Conservation (phyloP, 2,888 invertebrate species). For the Drosophila hawaiiensis region DNA sequence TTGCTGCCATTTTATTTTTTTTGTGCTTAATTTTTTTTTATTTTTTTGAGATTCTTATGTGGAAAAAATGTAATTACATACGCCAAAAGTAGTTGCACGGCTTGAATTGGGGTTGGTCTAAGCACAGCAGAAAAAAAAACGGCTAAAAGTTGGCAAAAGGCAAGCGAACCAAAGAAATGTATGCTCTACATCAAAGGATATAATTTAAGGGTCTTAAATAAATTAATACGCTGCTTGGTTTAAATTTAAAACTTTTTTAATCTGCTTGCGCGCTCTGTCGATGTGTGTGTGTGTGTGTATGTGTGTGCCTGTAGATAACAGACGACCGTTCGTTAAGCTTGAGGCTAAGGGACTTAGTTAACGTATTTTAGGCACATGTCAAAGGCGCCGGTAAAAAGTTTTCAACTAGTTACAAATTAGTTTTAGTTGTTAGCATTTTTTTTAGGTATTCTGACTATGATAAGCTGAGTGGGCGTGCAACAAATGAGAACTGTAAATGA, state of each 20-base stretch:
- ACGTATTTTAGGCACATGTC: slow-evolving; percentile 73
- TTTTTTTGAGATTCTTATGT: slow-evolving; percentile 62
- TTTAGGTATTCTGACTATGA: slow-evolving; percentile 32
- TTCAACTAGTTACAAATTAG: slow-evolving; percentile 72
- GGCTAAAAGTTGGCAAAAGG: slow-evolving; percentile 34
- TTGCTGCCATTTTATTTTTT: slow-evolving; percentile 26
- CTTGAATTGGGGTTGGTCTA: slow-evolving; percentile 46
- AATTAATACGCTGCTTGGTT: slow-evolving; percentile 72
- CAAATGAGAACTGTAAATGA: slow-evolving; percentile 38
- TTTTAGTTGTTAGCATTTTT: slow-evolving; percentile 55
- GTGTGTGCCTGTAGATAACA: slow-evolving; percentile 62
- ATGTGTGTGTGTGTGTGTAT: slow-evolving; percentile 1
- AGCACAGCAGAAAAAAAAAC: slow-evolving; percentile 38
- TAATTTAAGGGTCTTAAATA: slow-evolving; percentile 81
- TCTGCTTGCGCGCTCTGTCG: slow-evolving; percentile 62
- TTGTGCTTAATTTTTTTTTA: slow-evolving; percentile 6
- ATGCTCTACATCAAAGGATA: slow-evolving; percentile 77
- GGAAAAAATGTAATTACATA: slow-evolving; percentile 79
- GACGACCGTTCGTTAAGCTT: slow-evolving; percentile 52
- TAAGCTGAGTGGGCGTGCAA: slow-evolving; percentile 36
- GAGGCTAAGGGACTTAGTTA: slow-evolving; percentile 72
- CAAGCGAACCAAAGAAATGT: slow-evolving; percentile 60
- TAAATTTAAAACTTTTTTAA: slow-evolving; percentile 79
- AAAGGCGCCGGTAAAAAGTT: slow-evolving; percentile 69
- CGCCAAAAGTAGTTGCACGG: slow-evolving; percentile 72